phyloP scores from a whole-genome alignment of 1,140 invertebrate species.

The Sarcophaga bullata region DNA sequence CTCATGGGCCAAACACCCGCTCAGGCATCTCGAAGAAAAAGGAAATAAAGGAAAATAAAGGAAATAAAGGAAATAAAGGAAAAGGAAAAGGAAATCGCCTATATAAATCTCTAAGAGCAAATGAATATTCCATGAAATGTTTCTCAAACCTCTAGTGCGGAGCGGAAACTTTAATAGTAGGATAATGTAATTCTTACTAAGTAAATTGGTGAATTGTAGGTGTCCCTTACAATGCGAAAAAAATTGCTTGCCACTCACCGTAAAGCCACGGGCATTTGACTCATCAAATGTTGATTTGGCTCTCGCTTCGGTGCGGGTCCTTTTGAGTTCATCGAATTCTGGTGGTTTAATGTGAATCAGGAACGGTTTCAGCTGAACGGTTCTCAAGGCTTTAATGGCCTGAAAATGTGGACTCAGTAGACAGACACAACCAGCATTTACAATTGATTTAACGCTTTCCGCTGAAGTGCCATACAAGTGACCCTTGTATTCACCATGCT shows the following conservation, averaged over 20 bases:
- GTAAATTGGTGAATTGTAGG: too few species aligned
- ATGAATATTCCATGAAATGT: too few species aligned
- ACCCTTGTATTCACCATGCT: slow-evolving; percentile 96
- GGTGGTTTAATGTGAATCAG: slow-evolving; percentile 95
- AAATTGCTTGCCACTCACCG: slow-evolving; percentile 71
- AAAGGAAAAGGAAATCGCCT: too few species aligned
- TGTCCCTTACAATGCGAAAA: neutral
- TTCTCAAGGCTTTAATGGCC: slow-evolving; percentile 91
- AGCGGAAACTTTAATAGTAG: neutral
- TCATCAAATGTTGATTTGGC: slow-evolving; percentile 92
- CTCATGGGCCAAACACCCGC: too few species aligned
- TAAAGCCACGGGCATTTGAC: slow-evolving; percentile 87
- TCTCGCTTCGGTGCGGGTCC: slow-evolving; percentile 81
- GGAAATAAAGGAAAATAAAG: too few species aligned
- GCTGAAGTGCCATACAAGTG: slow-evolving; percentile 95
- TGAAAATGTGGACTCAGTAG: slow-evolving; percentile 96
- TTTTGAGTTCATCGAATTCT: slow-evolving; percentile 82
- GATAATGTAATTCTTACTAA: too few species aligned
- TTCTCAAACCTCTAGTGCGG: neutral
- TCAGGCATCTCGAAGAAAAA: too few species aligned
- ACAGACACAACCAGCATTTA: slow-evolving; percentile 86
- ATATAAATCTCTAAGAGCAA: too few species aligned
- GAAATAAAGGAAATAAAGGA: too few species aligned
- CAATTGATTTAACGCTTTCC: slow-evolving; percentile 87
- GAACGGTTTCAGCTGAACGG: slow-evolving; percentile 92